These are phyloP conservation scores for Seladonia tumulorum DNA, from an alignment of 2,888 invertebrate genomes.

Conservation along the genomic window DNA sequence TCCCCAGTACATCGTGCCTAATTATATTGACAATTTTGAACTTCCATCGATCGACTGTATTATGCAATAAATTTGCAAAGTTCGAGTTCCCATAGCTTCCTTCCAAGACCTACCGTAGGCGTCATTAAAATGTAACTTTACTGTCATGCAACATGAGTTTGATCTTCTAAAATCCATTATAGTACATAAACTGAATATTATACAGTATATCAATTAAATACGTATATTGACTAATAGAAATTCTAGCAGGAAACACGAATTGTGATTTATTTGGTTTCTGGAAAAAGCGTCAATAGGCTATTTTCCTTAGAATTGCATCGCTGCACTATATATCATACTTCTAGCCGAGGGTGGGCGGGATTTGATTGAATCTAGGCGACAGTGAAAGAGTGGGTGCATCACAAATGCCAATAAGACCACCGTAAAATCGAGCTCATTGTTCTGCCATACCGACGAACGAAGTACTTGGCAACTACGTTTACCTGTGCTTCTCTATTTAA, in stretches of 20 bases:
- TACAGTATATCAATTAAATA: too few relatives aligned
- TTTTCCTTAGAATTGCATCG: neutral
- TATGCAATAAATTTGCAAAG: neutral
- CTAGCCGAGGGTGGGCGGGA: neutral
- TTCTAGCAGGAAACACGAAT: neutral
- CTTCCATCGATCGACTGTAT: neutral
- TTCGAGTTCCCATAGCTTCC: neutral
- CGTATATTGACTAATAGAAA: neutral
- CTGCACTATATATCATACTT: neutral
- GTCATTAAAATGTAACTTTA: neutral
- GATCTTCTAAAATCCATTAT: neutral
- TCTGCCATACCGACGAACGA: neutral
- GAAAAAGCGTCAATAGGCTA: neutral
- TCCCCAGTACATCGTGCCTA: neutral
- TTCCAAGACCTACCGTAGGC: neutral
- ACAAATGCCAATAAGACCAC: neutral
- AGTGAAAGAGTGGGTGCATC: neutral
- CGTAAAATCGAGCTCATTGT: neutral
- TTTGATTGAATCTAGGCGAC: neutral
- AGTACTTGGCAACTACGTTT: neutral
- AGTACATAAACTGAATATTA: neutral
- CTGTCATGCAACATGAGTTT: neutral
- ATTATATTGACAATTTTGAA: neutral
- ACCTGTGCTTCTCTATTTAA: neutral
- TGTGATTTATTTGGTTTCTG: neutral